Conservation (phyloP, 2,113 vertebrate genomes). For the Piprites chloris region DNA sequence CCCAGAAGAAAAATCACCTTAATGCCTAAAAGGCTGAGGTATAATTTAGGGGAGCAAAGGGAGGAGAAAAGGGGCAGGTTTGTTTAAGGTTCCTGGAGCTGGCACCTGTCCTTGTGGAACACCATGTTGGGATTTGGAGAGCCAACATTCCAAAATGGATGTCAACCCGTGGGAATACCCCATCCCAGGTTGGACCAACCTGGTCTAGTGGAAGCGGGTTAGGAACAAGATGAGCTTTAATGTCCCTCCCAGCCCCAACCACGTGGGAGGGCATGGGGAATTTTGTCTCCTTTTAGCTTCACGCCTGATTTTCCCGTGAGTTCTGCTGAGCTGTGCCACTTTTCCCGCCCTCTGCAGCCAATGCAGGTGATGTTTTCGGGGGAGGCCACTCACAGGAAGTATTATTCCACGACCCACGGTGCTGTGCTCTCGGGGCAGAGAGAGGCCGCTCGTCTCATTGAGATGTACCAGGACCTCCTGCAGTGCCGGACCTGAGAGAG, state of each 20-base stretch:
- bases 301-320: accelerated
- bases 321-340: background rate
- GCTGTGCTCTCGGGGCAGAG: conserved; percentile 98
- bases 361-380: conserved; percentile 98
- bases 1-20: background rate
- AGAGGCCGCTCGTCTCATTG: conserved; percentile 88
- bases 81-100: background rate
- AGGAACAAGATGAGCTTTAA: background rate
- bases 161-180: background rate
- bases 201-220: background rate
- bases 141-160: background rate
- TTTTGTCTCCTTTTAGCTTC: background rate
- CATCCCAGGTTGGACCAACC: background rate
- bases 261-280: background rate
- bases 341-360: conserved; percentile 71
- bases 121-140: accelerated
- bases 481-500: conserved; percentile 80
- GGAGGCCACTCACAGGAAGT: conserved; percentile 97
- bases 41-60: background rate
- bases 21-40: background rate
- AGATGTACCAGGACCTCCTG: conserved; percentile 94
- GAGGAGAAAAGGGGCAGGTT: background rate
- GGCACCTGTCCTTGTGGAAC: background rate
- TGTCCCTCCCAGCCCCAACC: background rate
- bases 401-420: conserved; percentile 99